These are phyloP conservation scores for Drosophila rhopaloa DNA, from an alignment of 1,140 invertebrate genomes.

Conservation along the genomic window DNA sequence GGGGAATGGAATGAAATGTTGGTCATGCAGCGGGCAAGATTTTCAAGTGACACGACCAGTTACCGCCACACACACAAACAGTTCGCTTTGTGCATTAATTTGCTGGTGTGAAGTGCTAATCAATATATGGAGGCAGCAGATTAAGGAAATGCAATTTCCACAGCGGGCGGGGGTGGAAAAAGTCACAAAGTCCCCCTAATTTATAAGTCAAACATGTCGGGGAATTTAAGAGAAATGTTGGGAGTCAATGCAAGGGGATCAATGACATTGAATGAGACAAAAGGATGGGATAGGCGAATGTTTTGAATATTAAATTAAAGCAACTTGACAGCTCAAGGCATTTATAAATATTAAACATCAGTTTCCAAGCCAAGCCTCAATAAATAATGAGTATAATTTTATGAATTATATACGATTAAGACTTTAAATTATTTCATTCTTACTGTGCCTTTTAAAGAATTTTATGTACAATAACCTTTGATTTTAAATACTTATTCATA, in stretches of 20 bases:
- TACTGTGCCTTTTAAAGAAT: too few relatives aligned
- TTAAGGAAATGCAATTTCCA: conserved; percentile 26
- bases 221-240: conserved; percentile 14
- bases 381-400: too few relatives aligned
- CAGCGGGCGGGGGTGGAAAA: conserved; percentile 1
- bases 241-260: conserved; percentile 7
- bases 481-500: too few relatives aligned
- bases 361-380: too few relatives aligned
- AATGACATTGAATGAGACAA: conserved; percentile 11
- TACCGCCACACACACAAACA: conserved; percentile 22
- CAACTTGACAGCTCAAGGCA: not conserved
- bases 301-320: conserved; percentile 6
- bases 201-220: conserved; percentile 37
- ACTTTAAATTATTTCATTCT: too few relatives aligned
- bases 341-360: not conserved
- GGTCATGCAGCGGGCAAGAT: conserved; percentile 69
- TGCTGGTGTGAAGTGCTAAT: conserved; percentile 53
- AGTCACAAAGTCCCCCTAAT: conserved; percentile 34
- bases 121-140: conserved; percentile 28
- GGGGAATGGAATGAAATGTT: conserved; percentile 44
- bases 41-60: conserved; percentile 61
- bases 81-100: conserved; percentile 42
- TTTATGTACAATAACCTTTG: too few relatives aligned
- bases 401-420: too few relatives aligned
- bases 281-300: conserved; percentile 1